phyloP scores from a whole-genome alignment of 2,888 invertebrate genomes.

The Mactromeris polynyma region DNA sequence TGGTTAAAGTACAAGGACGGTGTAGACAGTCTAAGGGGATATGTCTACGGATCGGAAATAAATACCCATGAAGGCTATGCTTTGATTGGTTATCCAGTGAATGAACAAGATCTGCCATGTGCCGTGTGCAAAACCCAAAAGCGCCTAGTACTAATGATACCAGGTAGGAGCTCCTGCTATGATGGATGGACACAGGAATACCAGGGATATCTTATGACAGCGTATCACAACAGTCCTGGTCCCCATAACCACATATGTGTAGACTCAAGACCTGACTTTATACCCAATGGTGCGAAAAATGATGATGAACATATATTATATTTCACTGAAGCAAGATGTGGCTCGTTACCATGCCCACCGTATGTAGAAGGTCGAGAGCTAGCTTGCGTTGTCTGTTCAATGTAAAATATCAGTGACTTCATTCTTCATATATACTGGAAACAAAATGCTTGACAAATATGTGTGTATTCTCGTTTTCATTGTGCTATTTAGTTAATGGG shows the following conservation, averaged over 20 bases:
- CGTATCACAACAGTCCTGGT: slow-evolving; percentile 27
- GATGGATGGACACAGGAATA: slow-evolving; percentile 71
- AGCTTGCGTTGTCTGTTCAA: slow-evolving; percentile 73
- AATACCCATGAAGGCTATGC: neutral
- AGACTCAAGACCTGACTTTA: slow-evolving; percentile 63
- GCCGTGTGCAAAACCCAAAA: slow-evolving; percentile 40
- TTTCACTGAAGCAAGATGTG: slow-evolving; percentile 67
- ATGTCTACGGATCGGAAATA: slow-evolving; percentile 55
- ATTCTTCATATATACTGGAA: no score
- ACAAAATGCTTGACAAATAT: no score
- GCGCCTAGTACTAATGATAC: slow-evolving; percentile 35
- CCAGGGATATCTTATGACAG: slow-evolving; percentile 67
- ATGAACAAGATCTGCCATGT: slow-evolving; percentile 49
- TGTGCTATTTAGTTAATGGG: no score
- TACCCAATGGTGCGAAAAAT: slow-evolving; percentile 35
- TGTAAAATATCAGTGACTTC: no score
- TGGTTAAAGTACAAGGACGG: slow-evolving; percentile 44
- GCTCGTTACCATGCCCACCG: slow-evolving; percentile 72
- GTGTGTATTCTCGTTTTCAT: no score
- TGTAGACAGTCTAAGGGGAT: neutral
- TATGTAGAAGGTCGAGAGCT: slow-evolving; percentile 67
- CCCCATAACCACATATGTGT: slow-evolving; percentile 63
- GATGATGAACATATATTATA: slow-evolving; percentile 66
- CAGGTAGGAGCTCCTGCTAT: slow-evolving; percentile 55
- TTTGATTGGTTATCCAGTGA: slow-evolving; percentile 8